These are phyloP conservation scores for Botia almorhae DNA, from an alignment of 2,797 vertebrate genomes.

Conservation along the genomic window DNA sequence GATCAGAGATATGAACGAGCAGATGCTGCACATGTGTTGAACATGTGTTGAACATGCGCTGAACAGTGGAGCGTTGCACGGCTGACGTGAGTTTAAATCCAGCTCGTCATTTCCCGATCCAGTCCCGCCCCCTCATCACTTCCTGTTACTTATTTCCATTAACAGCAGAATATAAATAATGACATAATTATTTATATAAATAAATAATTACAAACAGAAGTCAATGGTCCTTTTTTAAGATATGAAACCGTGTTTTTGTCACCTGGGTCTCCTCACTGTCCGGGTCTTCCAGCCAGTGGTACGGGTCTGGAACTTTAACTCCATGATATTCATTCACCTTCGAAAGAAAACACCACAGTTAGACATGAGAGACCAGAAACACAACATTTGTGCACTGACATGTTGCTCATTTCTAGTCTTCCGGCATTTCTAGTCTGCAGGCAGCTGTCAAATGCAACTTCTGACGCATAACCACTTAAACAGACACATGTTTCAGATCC, in stretches of 20 bases:
- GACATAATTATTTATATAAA: too few relatives aligned
- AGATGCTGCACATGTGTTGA: too few relatives aligned
- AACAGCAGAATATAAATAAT: too few relatives aligned
- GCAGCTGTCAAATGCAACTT: background rate
- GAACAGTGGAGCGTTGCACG: background rate
- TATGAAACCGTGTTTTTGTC: background rate
- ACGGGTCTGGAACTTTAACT: conserved; percentile 72
- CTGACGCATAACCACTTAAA: background rate
- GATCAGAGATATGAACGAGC: background rate
- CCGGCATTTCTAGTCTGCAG: background rate
- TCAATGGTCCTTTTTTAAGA: too few relatives aligned
- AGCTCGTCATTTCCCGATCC: background rate
- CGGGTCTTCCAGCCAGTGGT: conserved; percentile 77
- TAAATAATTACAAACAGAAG: too few relatives aligned
- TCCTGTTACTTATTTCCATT: background rate
- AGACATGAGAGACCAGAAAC: background rate
- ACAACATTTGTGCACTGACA: background rate
- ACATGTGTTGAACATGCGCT: too few relatives aligned
- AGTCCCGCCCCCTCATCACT: background rate
- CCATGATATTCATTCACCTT: conserved; percentile 78
- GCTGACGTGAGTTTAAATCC: background rate
- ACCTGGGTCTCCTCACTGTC: conserved; percentile 76
- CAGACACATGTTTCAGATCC: background rate
- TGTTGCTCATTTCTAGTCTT: background rate
- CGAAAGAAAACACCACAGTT: background rate